Conservation (phyloP, 2,797 vertebrate genomes). For the Semotilus atromaculatus region DNA sequence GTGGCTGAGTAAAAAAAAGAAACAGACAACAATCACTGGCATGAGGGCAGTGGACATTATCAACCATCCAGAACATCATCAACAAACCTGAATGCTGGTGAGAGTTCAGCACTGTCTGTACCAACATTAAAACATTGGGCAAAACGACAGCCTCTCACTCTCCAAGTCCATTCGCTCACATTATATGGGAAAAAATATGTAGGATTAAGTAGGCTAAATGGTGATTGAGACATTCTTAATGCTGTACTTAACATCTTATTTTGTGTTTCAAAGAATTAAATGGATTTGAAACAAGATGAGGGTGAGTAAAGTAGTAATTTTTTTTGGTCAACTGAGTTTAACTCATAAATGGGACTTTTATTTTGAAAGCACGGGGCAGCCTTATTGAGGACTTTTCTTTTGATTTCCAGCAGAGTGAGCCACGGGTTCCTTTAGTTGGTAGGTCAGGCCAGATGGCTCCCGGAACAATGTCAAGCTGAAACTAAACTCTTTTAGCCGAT, state of each 20-base stretch:
- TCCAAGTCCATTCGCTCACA: background rate
- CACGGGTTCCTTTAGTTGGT: slow-evolving; percentile 39
- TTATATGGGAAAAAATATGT: background rate
- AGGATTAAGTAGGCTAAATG: background rate
- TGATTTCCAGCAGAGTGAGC: slow-evolving; percentile 35
- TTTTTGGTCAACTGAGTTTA: background rate
- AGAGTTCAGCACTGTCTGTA: background rate
- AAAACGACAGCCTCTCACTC: background rate
- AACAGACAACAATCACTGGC: background rate
- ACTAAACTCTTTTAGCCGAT: slow-evolving; percentile 7
- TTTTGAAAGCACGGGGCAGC: slow-evolving; percentile 1
- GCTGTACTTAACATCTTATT: background rate
- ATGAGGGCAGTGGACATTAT: background rate
- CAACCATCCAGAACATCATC: background rate
- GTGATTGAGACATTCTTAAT: background rate
- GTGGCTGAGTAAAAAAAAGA: background rate
- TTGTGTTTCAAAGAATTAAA: background rate
- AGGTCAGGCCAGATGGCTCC: slow-evolving; percentile 59
- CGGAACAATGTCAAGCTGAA: slow-evolving; percentile 52
- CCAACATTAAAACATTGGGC: background rate
- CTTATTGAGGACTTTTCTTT: slow-evolving; percentile 25
- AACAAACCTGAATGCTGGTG: background rate
- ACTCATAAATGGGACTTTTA: background rate
- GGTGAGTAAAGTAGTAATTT: accelerated
- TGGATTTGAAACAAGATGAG: background rate